phyloP scores from a whole-genome alignment of 2,888 invertebrate species.

The Tachina lurida region DNA sequence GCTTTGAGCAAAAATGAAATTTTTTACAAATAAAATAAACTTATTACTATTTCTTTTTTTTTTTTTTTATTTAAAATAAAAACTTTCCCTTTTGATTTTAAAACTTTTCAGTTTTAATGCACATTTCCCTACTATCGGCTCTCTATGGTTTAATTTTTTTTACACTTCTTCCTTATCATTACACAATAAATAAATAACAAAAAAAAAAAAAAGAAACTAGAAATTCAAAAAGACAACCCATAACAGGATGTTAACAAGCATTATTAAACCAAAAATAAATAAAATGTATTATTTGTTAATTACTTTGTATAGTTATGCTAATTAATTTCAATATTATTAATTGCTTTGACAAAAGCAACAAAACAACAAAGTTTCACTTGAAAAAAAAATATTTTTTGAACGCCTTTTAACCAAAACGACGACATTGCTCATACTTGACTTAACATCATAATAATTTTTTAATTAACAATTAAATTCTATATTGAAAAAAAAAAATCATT shows the following conservation, averaged over 20 bases:
- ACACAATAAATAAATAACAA: not conserved
- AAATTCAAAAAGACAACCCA: constrained; percentile 12
- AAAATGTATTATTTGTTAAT: constrained; percentile 9
- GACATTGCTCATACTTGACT: not conserved
- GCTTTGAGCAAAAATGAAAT: too few species aligned
- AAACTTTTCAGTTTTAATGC: not conserved
- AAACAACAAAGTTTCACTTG: constrained; percentile 12
- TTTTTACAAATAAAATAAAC: too few species aligned
- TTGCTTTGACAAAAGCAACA: not conserved
- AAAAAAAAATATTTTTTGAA: not conserved
- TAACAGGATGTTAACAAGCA: constrained; percentile 58
- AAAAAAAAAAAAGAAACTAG: not conserved
- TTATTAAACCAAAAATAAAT: constrained; percentile 26
- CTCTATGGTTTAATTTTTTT: constrained; percentile 34
- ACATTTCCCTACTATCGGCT: not conserved
- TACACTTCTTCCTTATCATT: not conserved
- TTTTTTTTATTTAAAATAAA: too few species aligned
- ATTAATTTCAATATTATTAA: constrained; percentile 40
- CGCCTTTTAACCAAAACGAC: constrained; percentile 23
- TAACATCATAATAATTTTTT: constrained; percentile 5
- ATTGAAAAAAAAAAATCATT: constrained; percentile 19
- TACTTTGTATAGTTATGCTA: constrained; percentile 9
- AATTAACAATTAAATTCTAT: constrained; percentile 21
- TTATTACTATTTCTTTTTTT: too few species aligned
- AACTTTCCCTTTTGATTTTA: too few species aligned